These are phyloP conservation scores for Halcyon senegalensis DNA, from an alignment of 2,113 vertebrate genomes.

Conservation along the genomic window DNA sequence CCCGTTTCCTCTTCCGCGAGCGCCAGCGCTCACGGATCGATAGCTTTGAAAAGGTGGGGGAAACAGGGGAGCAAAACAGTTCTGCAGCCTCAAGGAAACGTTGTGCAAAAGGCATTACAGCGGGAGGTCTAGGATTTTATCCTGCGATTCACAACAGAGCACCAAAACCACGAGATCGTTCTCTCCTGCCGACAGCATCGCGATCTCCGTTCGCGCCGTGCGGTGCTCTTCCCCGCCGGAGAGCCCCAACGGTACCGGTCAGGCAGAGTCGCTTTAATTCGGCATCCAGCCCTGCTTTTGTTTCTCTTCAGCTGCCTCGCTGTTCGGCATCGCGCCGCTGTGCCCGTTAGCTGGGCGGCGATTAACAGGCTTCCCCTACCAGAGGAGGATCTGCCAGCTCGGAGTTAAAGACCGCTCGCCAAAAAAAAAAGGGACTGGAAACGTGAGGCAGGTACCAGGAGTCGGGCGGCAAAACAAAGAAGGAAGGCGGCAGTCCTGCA, in stretches of 20 bases:
- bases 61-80: neutral
- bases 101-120: no score
- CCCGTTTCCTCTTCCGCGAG: rapidly evolving
- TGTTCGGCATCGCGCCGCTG: neutral
- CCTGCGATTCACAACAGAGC: neutral
- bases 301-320: neutral
- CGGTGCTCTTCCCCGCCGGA: neutral
- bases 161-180: neutral
- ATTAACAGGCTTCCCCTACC: neutral
- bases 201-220: neutral
- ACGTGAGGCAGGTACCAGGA: neutral
- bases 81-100: neutral
- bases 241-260: slow-evolving; percentile 17
- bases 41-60: rapidly evolving
- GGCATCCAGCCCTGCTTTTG: slow-evolving; percentile 10
- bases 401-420: neutral
- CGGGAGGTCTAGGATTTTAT: neutral
- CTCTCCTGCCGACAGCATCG: neutral
- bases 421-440: neutral
- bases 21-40: rapidly evolving
- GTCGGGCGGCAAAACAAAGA: neutral
- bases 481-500: neutral
- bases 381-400: neutral
- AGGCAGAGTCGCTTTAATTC: neutral
- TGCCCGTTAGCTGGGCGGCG: neutral